These are phyloP conservation scores for Varanus komodoensis DNA, from an alignment of 2,113 vertebrate genomes.

Conservation along the genomic window DNA sequence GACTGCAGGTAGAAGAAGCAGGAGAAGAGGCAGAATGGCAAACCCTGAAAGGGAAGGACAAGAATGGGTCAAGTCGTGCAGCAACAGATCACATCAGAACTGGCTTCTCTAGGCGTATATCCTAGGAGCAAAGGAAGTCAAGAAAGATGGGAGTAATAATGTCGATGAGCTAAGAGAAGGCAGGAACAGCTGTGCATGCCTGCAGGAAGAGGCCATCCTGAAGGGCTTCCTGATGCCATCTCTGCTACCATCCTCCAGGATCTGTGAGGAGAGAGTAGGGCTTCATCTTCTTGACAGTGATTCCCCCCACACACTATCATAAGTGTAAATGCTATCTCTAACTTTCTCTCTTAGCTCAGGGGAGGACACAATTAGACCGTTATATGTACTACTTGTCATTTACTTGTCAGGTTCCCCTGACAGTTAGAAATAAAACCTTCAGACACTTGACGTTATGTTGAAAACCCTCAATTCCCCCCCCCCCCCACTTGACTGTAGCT, in stretches of 20 bases:
- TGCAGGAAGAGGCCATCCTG: conserved; percentile 34
- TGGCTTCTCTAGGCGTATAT: neutral
- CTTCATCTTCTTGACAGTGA: conserved; percentile 55
- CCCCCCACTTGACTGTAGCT: conserved; percentile 38
- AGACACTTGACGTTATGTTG: conserved; percentile 62
- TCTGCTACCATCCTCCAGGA: conserved; percentile 51
- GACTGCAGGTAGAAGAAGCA: neutral
- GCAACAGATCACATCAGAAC: neutral
- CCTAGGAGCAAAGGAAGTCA: neutral
- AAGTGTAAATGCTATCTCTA: conserved; percentile 58
- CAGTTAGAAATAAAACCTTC: conserved; percentile 66
- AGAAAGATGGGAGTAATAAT: neutral
- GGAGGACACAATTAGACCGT: conserved; percentile 65
- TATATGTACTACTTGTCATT: conserved; percentile 69
- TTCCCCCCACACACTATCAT: conserved; percentile 31
- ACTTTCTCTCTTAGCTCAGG: conserved; percentile 57
- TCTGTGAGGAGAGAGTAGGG: conserved; percentile 43
- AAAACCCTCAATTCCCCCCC: conserved; percentile 64
- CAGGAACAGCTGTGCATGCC: neutral
- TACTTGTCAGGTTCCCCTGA: conserved; percentile 71
- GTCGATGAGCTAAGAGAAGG: neutral
- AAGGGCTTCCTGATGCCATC: conserved; percentile 52
- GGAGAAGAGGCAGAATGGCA: neutral
- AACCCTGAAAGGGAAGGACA: neutral
- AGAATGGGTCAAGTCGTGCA: neutral